phyloP scores from a whole-genome alignment of 2,113 vertebrate genomes.

The Rhinopomastus cyanomelas region DNA sequence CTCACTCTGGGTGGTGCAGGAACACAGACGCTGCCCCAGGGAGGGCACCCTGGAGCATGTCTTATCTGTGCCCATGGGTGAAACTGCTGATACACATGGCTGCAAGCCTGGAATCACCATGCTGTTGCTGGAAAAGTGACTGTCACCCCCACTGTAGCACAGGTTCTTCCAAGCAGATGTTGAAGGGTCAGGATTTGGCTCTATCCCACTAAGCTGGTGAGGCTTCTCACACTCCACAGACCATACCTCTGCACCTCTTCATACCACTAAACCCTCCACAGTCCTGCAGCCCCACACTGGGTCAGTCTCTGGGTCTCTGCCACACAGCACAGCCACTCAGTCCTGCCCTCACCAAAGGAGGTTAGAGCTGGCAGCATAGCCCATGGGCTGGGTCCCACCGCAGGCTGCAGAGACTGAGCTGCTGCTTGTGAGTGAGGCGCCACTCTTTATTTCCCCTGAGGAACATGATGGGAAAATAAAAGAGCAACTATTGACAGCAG shows the following conservation, averaged over 20 bases:
- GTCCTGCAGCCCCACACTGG: rapidly evolving
- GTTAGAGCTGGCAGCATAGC: rapidly evolving
- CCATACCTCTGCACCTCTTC: background rate
- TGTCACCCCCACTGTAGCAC: background rate
- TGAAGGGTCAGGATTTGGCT: background rate
- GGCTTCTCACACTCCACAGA: background rate
- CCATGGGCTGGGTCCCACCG: background rate
- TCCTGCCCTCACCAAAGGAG: background rate
- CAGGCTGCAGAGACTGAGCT: background rate
- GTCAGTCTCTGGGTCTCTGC: background rate
- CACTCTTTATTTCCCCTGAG: background rate
- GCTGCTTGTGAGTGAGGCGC: background rate
- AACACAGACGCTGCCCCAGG: background rate
- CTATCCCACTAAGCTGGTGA: too few species aligned
- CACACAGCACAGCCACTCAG: rapidly evolving
- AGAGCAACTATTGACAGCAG: background rate
- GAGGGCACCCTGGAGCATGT: background rate
- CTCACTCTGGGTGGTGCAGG: background rate
- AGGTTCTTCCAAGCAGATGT: background rate
- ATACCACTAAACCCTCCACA: rapidly evolving
- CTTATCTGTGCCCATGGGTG: rapidly evolving
- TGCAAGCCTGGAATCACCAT: rapidly evolving
- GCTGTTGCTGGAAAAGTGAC: background rate
- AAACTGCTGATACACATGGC: background rate
- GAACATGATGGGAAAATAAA: background rate